Conservation (phyloP, 1,140 invertebrate genomes). For the Ceratitis capitata region DNA sequence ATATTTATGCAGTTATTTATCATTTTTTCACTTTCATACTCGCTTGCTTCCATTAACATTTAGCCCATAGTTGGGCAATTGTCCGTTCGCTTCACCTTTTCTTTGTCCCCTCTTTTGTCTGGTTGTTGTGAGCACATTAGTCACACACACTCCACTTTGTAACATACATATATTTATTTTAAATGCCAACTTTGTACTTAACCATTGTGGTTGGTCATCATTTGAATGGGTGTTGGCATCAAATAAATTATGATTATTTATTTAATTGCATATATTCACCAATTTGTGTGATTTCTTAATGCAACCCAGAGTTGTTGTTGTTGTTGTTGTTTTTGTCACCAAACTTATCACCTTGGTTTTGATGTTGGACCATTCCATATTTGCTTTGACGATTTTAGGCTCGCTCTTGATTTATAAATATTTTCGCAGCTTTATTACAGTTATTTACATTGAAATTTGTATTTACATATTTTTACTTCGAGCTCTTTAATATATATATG, state of each 20-base stretch:
- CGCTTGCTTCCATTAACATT: not conserved
- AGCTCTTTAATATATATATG: not conserved
- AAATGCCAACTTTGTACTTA: not conserved
- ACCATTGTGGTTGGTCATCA: not conserved
- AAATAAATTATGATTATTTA: conserved; percentile 27
- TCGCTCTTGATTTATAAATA: not conserved
- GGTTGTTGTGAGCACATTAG: not conserved
- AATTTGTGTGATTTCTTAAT: not conserved
- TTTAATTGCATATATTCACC: conserved; percentile 2
- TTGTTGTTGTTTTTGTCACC: not conserved
- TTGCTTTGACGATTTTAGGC: not conserved
- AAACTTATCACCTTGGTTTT: not conserved
- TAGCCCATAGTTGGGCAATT: not conserved
- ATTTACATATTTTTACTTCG: not conserved
- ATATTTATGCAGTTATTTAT: not conserved
- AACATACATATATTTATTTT: not conserved
- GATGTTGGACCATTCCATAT: not conserved
- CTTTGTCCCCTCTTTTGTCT: not conserved
- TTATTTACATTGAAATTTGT: not conserved
- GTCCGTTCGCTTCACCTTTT: not conserved
- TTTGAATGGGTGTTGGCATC: conserved; percentile 8
- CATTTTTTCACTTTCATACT: conserved; percentile 9
- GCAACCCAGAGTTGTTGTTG: no score
- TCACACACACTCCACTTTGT: conserved; percentile 12
- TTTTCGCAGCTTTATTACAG: not conserved